Evolutionary conservation across 2,888 invertebrate genomes (phyloP), one percentile per base, ranked within the genome.

Genomic region (Xestia sexstrigata): DNA sequence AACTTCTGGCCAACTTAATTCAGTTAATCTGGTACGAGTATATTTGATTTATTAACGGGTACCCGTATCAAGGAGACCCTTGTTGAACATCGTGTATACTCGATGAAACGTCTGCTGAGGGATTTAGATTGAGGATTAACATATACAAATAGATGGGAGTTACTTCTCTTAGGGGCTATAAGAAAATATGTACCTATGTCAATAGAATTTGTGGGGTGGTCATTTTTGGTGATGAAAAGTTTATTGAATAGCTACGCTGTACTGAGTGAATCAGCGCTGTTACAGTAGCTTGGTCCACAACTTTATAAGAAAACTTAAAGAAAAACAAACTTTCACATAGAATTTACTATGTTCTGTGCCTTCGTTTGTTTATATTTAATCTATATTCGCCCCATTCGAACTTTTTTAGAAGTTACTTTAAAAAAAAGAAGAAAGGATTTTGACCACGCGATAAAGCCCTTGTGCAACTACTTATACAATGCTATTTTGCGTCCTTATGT

Each of bases 21-120:
- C 66, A 60, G 58, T 86, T 84, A 86, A 84, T 86, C 70, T 67
- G 35, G 39, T 71, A 72, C 62, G 26, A 78, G 65, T 74, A 77
- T 85, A 74, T 84, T 82, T 84, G 83, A 84, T 82, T 83, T 82
- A 86, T 86, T 82, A 74, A 70, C 65, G 47, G 70, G 63, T 63
- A 74, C 78, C 72, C 74, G 65, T 78, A 74, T 83, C 71, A 78
- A 67, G 71, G 45, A 39, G 49, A 84, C 72, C 81, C 70, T 69
- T 72, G 72, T 81, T 77, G 13, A 74, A 81, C 73, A 70, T 39
- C 60, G 66, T 78, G 58, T 73, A 62, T 45, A 20, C 65, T 49
- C 58, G 65, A 65, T 65, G 81, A 81, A 58, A 78, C 55, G 74
- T 78, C 78, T 81, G 20, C 74, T 65, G 47, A 65, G 65, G 74